A percentile compares a stretch with the other conserved stretches of the same genome.
Evolutionary conservation across 1,140 invertebrate species (phyloP).

Genomic region (Philaenus spumarius): DNA sequence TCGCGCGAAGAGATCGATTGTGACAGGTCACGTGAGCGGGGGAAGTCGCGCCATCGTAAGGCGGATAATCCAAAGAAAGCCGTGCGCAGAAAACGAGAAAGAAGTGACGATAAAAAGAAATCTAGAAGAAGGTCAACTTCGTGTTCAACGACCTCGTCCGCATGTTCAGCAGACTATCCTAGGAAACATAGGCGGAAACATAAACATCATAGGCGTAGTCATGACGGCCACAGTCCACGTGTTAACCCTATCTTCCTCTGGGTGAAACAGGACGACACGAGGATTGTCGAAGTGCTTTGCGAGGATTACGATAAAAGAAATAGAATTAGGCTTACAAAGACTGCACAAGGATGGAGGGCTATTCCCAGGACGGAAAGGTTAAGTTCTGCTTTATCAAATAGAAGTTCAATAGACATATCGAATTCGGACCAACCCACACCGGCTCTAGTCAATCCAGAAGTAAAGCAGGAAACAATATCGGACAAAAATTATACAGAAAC

Average conservation of each 20-base stretch:
- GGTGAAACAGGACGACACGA: conserved; percentile 67
- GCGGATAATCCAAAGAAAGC: conserved; percentile 1
- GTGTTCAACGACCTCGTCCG: conserved; percentile 22
- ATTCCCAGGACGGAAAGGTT: conserved; percentile 65
- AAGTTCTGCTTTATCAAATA: conserved; percentile 47
- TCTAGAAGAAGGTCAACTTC: conserved; percentile 23
- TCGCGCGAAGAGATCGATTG: conserved; percentile 9
- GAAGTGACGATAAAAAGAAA: conserved; percentile 16
- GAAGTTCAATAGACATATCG: conserved; percentile 18
- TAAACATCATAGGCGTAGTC: conserved; percentile 20
- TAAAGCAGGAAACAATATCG: background rate
- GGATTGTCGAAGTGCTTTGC: conserved; percentile 71
- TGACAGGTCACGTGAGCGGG: conserved; percentile 1
- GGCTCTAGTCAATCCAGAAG: conserved; percentile 7
- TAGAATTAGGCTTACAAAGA: conserved; percentile 70
- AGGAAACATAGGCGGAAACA: conserved; percentile 23
- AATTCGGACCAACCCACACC: conserved; percentile 1
- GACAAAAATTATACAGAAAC: background rate
- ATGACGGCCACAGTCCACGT: conserved; percentile 40
- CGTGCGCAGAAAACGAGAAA: conserved; percentile 12
- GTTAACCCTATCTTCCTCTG: conserved; percentile 75
- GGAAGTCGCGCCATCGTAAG: background rate
- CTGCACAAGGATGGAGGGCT: conserved; percentile 69
- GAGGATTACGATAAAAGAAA: conserved; percentile 79
- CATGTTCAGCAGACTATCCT: conserved; percentile 17